phyloP scores from a whole-genome alignment of 37 sponge, comb jelly and placozoan genomes.

The Ephydatia muelleri region DNA sequence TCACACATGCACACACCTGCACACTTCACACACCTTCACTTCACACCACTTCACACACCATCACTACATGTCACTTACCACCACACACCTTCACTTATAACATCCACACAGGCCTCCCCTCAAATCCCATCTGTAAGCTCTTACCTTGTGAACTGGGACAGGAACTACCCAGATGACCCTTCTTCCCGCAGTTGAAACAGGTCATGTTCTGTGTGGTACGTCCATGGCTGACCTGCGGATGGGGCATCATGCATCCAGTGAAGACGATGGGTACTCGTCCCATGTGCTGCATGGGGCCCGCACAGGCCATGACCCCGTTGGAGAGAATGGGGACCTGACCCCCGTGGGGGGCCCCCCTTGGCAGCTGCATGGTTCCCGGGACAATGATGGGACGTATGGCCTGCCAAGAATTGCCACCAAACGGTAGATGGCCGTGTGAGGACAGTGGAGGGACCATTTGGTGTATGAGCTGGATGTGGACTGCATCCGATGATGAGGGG shows the following conservation, averaged over 20 bases:
- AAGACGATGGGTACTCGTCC: neutral
- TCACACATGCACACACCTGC: too few species aligned
- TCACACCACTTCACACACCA: too few species aligned
- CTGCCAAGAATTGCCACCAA: neutral
- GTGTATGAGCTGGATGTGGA: neutral
- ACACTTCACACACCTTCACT: too few species aligned
- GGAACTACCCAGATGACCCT: conserved; percentile 54
- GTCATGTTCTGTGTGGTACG: conserved; percentile 1
- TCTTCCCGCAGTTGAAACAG: conserved; percentile 80
- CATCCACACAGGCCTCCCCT: neutral
- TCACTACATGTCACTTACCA: too few species aligned
- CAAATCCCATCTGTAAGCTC: too few species aligned
- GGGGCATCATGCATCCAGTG: neutral
- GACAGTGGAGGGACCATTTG: conserved; percentile 1
- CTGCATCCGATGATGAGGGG: neutral
- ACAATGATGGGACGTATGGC: neutral
- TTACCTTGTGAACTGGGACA: conserved; percentile 30
- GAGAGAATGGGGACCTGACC: neutral
- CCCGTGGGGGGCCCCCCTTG: neutral
- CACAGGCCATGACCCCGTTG: neutral
- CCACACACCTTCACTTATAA: too few species aligned
- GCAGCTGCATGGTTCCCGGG: neutral
- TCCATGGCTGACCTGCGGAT: neutral
- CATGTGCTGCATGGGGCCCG: neutral
- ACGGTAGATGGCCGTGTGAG: neutral